phyloP scores from a whole-genome alignment of 2,797 vertebrate genomes.

The Lutjanus argentimaculatus region DNA sequence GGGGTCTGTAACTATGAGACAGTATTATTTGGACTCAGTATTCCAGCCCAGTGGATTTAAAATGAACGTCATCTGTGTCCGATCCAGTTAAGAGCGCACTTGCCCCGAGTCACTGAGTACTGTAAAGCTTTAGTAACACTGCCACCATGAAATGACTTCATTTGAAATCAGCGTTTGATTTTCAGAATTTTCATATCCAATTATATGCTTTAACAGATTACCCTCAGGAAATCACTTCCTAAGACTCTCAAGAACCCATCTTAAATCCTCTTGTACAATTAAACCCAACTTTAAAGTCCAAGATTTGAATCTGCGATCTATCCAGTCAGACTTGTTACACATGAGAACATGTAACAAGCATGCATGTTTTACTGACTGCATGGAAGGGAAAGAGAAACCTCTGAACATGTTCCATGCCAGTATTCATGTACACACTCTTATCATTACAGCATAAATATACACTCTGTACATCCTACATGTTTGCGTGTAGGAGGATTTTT shows the following conservation, averaged over 20 bases:
- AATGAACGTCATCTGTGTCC: conserved; percentile 14
- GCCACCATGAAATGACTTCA: conserved; percentile 42
- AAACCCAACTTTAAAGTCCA: conserved; percentile 14
- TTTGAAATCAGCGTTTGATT: conserved; percentile 33
- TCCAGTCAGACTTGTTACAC: neutral
- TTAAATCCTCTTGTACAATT: conserved; percentile 5
- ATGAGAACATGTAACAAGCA: neutral
- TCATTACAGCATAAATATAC: neutral
- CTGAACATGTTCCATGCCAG: neutral
- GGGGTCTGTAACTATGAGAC: too few relatives aligned
- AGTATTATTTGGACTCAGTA: too few relatives aligned
- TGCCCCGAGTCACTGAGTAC: conserved; percentile 20
- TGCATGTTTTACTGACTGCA: neutral
- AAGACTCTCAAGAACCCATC: neutral
- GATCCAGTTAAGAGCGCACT: conserved; percentile 20
- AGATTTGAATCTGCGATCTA: conserved; percentile 14
- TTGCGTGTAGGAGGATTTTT: too few relatives aligned
- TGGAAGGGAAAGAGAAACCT: neutral
- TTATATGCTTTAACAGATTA: conserved; percentile 20
- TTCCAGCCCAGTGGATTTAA: too few relatives aligned
- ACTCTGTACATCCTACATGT: neutral
- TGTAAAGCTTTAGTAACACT: neutral
- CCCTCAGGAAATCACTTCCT: neutral
- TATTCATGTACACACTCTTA: neutral
- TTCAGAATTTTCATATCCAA: conserved; percentile 32